These are phyloP conservation scores for Nebria brevicollis DNA, from an alignment of 2,888 invertebrate genomes.

Conservation along the genomic window DNA sequence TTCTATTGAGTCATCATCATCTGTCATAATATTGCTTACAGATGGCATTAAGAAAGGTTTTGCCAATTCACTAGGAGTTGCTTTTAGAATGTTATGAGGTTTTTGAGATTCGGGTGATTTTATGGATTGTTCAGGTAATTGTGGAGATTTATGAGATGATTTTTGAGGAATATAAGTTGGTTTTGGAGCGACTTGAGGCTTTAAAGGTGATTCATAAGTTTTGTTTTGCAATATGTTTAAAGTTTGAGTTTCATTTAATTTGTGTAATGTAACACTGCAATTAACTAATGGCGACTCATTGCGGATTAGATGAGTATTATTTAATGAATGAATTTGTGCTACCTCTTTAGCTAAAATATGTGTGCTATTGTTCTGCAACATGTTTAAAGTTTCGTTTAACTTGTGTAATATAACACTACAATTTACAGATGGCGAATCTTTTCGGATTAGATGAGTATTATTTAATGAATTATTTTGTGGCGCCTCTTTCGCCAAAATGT, in stretches of 20 bases:
- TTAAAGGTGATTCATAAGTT: too few species aligned
- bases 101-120: background rate
- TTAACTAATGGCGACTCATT: background rate
- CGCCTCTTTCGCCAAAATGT: conserved; percentile 1
- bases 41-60: background rate
- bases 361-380: background rate
- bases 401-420: conserved; percentile 37
- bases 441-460: conserved; percentile 11
- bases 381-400: conserved; percentile 40
- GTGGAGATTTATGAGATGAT: too few species aligned
- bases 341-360: conserved; percentile 14
- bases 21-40: conserved; percentile 51
- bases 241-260: conserved; percentile 43
- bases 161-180: background rate
- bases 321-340: background rate
- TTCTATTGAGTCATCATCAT: conserved; percentile 54
- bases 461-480: conserved; percentile 4
- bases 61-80: too few species aligned
- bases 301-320: conserved; percentile 12
- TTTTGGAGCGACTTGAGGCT: conserved; percentile 47
- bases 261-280: conserved; percentile 34
- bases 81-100: background rate
- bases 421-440: background rate
- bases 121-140: background rate
- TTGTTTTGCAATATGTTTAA: background rate